Percentiles rank a stretch among this genome's conserved stretches.
These are phyloP conservation scores for Trichonephila clavipes DNA, from an alignment of 1,140 invertebrate species.

Conservation along the genomic window DNA sequence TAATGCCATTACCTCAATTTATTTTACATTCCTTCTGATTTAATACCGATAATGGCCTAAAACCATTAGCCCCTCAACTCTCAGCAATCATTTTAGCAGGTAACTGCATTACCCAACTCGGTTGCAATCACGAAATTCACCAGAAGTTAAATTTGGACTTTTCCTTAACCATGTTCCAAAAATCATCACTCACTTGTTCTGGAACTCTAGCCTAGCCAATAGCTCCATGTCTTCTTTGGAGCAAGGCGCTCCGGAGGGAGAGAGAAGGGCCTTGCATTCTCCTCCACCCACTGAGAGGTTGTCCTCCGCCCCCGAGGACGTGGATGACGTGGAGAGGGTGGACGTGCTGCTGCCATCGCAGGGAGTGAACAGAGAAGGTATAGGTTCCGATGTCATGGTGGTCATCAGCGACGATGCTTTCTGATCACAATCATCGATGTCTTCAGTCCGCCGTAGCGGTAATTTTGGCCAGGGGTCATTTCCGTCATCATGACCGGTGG, in stretches of 20 bases:
- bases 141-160: neutral
- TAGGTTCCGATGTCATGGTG: neutral
- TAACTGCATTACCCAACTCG: too few species aligned
- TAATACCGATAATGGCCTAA: too few species aligned
- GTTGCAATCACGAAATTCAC: too few species aligned
- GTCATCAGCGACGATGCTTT: neutral
- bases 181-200: constrained; percentile 86
- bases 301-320: constrained; percentile 52
- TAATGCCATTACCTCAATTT: too few species aligned
- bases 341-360: constrained; percentile 20
- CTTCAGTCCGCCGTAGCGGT: neutral
- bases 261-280: constrained; percentile 35
- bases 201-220: constrained; percentile 95
- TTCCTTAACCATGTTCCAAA: neutral
- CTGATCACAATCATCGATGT: neutral
- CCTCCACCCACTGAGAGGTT: neutral
- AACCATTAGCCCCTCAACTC: too few species aligned
- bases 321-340: constrained; percentile 44
- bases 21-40: too few species aligned
- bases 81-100: too few species aligned
- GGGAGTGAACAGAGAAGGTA: neutral
- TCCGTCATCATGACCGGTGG: constrained; percentile 41
- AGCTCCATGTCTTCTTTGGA: constrained; percentile 87
- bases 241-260: constrained; percentile 49
- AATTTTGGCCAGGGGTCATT: constrained; percentile 33